Percentiles rank a stretch among this genome's conserved stretches.
Conservation (phyloP, 2,888 invertebrate genomes). For the Tryphoninae sp. region DNA sequence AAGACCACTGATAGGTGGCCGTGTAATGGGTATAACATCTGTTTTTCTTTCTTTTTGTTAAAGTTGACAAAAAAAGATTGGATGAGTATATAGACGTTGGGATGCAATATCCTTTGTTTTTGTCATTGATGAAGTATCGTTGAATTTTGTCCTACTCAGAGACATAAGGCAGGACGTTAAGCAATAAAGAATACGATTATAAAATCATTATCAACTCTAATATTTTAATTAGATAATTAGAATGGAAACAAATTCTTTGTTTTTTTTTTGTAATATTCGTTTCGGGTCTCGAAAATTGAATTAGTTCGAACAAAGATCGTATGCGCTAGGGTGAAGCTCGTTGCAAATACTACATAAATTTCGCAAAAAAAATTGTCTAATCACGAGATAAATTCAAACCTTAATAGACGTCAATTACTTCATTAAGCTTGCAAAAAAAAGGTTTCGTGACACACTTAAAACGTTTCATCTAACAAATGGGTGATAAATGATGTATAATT, state of each 20-base stretch:
- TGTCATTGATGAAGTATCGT: constrained; percentile 17
- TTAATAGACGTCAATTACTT: constrained; percentile 36
- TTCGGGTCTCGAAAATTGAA: not conserved
- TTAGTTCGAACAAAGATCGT: constrained; percentile 58
- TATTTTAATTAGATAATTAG: constrained; percentile 4
- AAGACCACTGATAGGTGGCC: constrained; percentile 60
- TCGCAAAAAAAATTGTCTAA: constrained; percentile 27
- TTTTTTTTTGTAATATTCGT: constrained; percentile 8
- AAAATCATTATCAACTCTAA: not conserved
- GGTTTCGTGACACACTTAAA: constrained; percentile 48
- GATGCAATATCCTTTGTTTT: constrained; percentile 46
- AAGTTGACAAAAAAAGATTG: constrained; percentile 13
- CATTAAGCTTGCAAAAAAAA: constrained; percentile 7
- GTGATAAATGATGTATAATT: constrained; percentile 60
- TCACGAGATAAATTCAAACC: constrained; percentile 20
- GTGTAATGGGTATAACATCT: constrained; percentile 34
- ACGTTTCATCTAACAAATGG: constrained; percentile 50
- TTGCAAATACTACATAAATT: not conserved
- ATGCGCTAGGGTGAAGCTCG: not conserved
- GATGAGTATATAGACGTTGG: constrained; percentile 37
- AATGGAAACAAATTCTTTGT: not conserved
- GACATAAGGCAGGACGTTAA: constrained; percentile 66
- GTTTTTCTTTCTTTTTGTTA: constrained; percentile 17
- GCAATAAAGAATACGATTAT: constrained; percentile 63
- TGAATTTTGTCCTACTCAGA: constrained; percentile 38